Conservation (phyloP, 2,888 invertebrate species). For the Apoda limacodes region DNA sequence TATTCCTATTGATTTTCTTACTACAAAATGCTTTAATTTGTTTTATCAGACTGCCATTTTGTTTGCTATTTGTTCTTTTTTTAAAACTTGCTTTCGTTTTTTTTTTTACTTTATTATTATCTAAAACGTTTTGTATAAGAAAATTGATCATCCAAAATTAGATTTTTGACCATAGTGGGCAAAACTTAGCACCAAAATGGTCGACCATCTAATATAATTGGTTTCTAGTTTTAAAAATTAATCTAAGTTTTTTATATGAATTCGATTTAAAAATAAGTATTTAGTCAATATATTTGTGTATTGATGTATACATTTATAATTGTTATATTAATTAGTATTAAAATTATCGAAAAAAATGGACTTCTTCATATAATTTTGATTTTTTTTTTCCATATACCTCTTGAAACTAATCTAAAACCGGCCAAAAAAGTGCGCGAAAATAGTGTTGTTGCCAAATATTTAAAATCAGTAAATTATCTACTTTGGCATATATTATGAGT, state of each 20-base stretch:
- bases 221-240: constrained; percentile 25
- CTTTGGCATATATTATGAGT: background rate
- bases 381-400: constrained; percentile 20
- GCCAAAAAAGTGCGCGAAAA: no score
- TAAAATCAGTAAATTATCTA: no score
- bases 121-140: no score
- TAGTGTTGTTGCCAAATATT: no score
- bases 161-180: constrained; percentile 55
- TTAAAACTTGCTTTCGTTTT: no score
- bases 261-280: constrained; percentile 35
- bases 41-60: constrained; percentile 26
- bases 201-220: constrained; percentile 59
- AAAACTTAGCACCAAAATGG: constrained; percentile 33
- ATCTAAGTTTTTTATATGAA: constrained; percentile 24
- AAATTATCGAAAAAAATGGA: constrained; percentile 55
- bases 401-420: no score
- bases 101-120: no score
- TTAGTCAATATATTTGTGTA: constrained; percentile 43
- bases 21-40: constrained; percentile 18
- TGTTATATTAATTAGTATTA: constrained; percentile 40
- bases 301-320: constrained; percentile 38
- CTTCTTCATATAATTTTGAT: constrained; percentile 31
- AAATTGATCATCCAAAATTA: constrained; percentile 35
- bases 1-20: no score
- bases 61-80: no score